Conservation (phyloP, 2,888 invertebrate species). For the Nomada ruficornis region DNA sequence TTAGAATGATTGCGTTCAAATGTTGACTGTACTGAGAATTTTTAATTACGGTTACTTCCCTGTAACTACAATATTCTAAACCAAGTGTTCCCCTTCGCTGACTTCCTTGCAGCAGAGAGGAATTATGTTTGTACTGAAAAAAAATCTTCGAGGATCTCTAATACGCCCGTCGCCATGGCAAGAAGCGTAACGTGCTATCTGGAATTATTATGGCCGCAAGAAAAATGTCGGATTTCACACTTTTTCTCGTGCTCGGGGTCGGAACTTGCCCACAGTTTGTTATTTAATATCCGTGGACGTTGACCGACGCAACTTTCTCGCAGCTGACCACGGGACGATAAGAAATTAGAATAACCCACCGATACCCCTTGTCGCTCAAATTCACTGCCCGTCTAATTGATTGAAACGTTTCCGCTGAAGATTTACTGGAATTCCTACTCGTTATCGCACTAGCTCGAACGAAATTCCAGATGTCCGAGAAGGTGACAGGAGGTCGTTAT, state of each 20-base stretch:
- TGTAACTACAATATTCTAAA: too few relatives aligned
- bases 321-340: neutral
- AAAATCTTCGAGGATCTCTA: too few relatives aligned
- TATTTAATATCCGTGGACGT: neutral
- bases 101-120: too few relatives aligned
- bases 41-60: too few relatives aligned
- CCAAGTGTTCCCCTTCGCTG: too few relatives aligned
- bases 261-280: neutral
- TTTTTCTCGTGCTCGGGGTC: neutral
- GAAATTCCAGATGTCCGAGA: neutral
- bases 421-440: neutral
- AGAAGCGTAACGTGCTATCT: neutral
- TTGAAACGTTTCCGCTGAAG: neutral
- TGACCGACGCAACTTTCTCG: neutral
- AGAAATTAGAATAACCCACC: constrained; percentile 28
- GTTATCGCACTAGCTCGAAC: neutral
- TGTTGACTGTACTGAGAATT: too few relatives aligned
- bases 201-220: neutral
- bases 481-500: neutral
- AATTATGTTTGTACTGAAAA: too few relatives aligned
- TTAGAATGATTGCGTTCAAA: too few relatives aligned
- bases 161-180: too few relatives aligned
- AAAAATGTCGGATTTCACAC: neutral
- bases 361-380: neutral
- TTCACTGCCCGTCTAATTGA: neutral